phyloP scores from a whole-genome alignment of 2,113 vertebrate species.

The Engraulis encrasicolus region DNA sequence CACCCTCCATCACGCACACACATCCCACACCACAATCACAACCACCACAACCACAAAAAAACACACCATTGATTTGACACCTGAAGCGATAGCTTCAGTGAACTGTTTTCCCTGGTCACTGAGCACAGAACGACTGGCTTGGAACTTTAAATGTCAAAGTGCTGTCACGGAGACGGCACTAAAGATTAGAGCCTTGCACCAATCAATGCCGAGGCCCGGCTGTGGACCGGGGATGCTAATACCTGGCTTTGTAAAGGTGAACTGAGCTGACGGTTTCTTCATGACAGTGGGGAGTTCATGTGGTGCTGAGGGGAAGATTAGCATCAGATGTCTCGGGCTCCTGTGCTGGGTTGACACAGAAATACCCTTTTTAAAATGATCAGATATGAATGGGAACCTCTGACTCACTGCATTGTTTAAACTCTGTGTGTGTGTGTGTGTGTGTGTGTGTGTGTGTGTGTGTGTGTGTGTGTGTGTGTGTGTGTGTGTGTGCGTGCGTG shows the following conservation, averaged over 20 bases:
- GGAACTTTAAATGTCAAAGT: constrained; percentile 3
- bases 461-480: background rate
- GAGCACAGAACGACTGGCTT: background rate
- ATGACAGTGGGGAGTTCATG: background rate
- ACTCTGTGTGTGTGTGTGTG: constrained; percentile 1
- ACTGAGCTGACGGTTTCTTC: background rate
- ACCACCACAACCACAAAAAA: background rate
- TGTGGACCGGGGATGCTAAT: background rate
- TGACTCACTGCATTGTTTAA: background rate
- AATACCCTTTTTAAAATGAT: background rate
- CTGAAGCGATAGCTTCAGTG: background rate
- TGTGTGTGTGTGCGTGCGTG: background rate
- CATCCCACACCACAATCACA: background rate
- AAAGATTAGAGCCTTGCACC: constrained; percentile 1
- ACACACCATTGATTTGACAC: constrained; percentile 17
- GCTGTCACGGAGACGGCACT: background rate
- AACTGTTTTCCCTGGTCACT: constrained; percentile 18
- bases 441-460: background rate
- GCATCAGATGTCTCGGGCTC: background rate
- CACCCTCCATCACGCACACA: too few species aligned
- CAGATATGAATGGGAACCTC: background rate
- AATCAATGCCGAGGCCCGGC: background rate
- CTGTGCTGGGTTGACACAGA: background rate
- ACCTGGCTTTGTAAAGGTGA: constrained; percentile 2
- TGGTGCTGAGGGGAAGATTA: background rate